Percentiles rank a stretch among this genome's conserved stretches.
These are phyloP conservation scores for Pangasius larnaudii DNA, from an alignment of 2,797 vertebrate species.

Conservation along the genomic window DNA sequence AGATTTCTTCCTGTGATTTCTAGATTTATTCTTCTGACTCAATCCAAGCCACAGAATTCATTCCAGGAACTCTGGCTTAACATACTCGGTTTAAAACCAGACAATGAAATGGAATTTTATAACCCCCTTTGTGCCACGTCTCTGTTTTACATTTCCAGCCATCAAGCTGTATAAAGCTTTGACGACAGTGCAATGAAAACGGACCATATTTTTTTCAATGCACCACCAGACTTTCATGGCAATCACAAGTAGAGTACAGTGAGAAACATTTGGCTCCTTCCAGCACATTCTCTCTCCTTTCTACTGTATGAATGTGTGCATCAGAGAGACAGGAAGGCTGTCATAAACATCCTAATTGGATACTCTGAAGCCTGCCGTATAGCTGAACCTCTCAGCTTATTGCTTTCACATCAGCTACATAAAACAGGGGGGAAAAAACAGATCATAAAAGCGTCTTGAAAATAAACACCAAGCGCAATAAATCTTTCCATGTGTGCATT, in stretches of 20 bases:
- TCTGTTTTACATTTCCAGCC: constrained; percentile 42
- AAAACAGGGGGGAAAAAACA: background rate
- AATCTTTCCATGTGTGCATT: constrained; percentile 50
- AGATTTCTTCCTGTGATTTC: background rate
- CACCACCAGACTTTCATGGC: background rate
- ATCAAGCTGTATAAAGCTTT: constrained; percentile 46
- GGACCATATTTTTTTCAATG: constrained; percentile 38
- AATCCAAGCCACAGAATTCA: background rate
- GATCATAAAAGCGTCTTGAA: constrained; percentile 21
- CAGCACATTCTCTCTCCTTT: background rate
- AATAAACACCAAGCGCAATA: constrained; percentile 55
- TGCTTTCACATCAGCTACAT: constrained; percentile 34
- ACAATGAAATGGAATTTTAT: constrained; percentile 30
- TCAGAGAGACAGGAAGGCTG: background rate
- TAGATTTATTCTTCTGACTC: background rate
- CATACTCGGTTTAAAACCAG: constrained; percentile 10
- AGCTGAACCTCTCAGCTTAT: constrained; percentile 58
- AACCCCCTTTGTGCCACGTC: background rate
- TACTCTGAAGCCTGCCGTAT: constrained; percentile 33
- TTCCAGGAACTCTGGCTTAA: constrained; percentile 42
- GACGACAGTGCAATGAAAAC: constrained; percentile 41
- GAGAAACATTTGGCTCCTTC: background rate
- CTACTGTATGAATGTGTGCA: background rate
- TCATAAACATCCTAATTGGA: constrained; percentile 30
- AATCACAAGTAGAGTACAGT: background rate